These are phyloP conservation scores for Teleogryllus oceanicus DNA, from an alignment of 2,888 invertebrate species.

Conservation along the genomic window DNA sequence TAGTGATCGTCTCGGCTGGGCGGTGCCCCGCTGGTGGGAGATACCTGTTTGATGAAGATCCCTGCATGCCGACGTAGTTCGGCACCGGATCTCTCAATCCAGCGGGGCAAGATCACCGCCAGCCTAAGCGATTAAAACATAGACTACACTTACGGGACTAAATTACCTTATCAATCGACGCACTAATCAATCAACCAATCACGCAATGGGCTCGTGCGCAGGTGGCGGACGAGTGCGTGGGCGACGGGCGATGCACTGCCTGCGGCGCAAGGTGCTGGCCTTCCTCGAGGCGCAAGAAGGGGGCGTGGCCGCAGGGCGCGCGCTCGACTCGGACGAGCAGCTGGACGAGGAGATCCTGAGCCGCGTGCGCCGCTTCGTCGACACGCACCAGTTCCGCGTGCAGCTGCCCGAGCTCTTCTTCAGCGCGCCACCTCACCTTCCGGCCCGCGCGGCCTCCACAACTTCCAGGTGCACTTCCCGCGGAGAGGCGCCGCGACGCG, in stretches of 20 bases:
- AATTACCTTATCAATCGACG: no score
- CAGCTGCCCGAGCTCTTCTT: slow-evolving; percentile 69
- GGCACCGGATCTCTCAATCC: no score
- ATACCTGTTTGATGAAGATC: no score
- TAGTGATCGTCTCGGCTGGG: no score
- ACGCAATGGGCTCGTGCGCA: not conserved
- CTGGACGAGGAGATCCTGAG: slow-evolving; percentile 73
- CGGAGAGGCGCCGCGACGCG: slow-evolving; percentile 6
- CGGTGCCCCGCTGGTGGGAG: no score
- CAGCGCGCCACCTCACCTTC: slow-evolving; percentile 54
- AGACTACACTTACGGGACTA: no score
- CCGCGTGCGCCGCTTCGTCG: slow-evolving; percentile 65
- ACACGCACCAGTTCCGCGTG: slow-evolving; percentile 70
- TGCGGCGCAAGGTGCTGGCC: slow-evolving; percentile 71
- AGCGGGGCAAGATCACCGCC: no score
- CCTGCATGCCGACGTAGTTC: no score
- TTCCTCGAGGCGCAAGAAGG: slow-evolving; percentile 71
- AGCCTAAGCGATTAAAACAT: no score
- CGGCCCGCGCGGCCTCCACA: slow-evolving; percentile 45
- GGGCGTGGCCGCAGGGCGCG: slow-evolving; percentile 38
- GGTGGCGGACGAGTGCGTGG: slow-evolving; percentile 70
- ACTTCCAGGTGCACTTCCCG: slow-evolving; percentile 48
- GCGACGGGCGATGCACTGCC: slow-evolving; percentile 59
- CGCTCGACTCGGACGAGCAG: slow-evolving; percentile 42
- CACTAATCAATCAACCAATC: no score